Conservation (phyloP, 2,888 invertebrate species). For the Andrena flavipes region DNA sequence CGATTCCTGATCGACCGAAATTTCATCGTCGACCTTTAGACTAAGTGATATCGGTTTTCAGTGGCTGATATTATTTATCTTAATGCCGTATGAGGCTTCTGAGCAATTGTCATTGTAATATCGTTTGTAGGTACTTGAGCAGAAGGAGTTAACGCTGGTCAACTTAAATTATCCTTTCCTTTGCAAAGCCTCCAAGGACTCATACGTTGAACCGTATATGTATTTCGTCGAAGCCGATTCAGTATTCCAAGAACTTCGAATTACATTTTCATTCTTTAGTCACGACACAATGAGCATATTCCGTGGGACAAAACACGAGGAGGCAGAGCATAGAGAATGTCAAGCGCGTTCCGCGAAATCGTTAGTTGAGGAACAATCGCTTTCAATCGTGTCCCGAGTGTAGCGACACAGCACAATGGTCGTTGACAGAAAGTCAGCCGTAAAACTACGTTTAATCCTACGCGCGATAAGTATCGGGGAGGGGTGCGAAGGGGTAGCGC, state of each 20-base stretch:
- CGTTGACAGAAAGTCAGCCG: conserved; percentile 50
- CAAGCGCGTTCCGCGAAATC: conserved; percentile 28
- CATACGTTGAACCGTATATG: background rate
- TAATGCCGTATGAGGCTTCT: background rate
- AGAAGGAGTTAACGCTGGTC: background rate
- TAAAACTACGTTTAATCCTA: conserved; percentile 61
- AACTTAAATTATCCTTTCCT: background rate
- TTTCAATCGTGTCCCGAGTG: conserved; percentile 42
- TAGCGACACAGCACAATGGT: conserved; percentile 26
- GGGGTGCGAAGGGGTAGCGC: conserved; percentile 28
- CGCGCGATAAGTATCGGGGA: conserved; percentile 57
- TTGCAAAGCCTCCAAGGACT: background rate
- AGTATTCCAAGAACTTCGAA: conserved; percentile 12
- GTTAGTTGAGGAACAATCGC: conserved; percentile 26
- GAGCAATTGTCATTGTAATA: background rate
- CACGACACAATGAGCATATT: background rate
- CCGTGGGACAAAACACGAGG: conserved; percentile 16
- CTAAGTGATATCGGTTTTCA: conserved; percentile 15
- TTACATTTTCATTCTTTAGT: background rate
- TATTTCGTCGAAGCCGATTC: background rate
- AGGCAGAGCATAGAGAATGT: background rate
- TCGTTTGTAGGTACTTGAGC: background rate
- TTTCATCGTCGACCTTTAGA: conserved; percentile 13
- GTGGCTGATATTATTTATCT: background rate
- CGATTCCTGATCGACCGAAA: conserved; percentile 18